A percentile compares a stretch with the other conserved stretches of the same genome.
Evolutionary conservation across 2,113 vertebrate genomes (phyloP).

Genomic region (Pollimyrus isidori): DNA sequence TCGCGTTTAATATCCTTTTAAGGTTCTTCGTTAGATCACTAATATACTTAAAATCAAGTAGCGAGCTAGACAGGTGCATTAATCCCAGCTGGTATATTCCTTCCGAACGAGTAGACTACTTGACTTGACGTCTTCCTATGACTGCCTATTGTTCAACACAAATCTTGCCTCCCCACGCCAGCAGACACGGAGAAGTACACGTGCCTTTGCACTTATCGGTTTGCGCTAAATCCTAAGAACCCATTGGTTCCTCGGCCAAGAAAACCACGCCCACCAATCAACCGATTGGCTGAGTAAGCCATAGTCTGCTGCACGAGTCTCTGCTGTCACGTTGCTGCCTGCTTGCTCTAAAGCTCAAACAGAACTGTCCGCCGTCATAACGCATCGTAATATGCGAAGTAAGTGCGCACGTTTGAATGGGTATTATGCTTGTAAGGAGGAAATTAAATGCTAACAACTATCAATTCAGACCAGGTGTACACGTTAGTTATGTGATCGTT

Average conservation of each 20-base stretch:
- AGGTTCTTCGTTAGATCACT: background rate
- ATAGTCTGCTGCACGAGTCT: slow-evolving; percentile 45
- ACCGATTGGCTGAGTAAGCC: slow-evolving; percentile 41
- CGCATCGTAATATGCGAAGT: background rate
- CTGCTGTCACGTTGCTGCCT: slow-evolving; percentile 48
- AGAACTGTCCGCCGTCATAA: slow-evolving; percentile 21
- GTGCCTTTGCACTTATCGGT: slow-evolving; percentile 33
- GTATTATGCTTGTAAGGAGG: background rate
- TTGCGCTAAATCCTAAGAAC: background rate
- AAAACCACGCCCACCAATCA: background rate
- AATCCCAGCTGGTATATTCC: background rate
- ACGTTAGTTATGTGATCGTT: background rate
- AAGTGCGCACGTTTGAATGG: background rate
- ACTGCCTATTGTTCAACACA: background rate
- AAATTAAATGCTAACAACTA: background rate
- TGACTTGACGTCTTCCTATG: background rate
- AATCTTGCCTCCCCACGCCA: slow-evolving; percentile 19
- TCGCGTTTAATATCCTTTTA: background rate
- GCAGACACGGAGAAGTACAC: slow-evolving; percentile 55
- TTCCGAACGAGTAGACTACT: background rate
- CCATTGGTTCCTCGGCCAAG: slow-evolving; percentile 34
- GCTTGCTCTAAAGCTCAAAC: slow-evolving; percentile 36
- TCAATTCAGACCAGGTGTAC: background rate
- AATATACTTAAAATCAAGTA: background rate
- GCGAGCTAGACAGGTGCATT: background rate